Percentiles rank a stretch among this genome's conserved stretches.
Conservation (phyloP, 2,888 invertebrate genomes). For the Amphipyra tragopoginis region DNA sequence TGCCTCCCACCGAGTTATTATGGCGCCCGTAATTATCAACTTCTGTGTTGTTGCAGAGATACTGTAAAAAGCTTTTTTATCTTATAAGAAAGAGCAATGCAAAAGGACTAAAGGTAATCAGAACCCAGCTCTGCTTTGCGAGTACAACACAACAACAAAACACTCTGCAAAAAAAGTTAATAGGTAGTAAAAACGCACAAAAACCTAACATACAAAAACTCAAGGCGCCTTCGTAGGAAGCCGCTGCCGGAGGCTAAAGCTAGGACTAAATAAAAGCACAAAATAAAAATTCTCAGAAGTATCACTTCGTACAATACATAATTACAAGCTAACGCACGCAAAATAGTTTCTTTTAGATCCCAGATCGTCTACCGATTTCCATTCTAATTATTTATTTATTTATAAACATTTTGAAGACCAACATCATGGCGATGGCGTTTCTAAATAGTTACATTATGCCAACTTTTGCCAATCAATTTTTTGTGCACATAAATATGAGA, state of each 20-base stretch:
- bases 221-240: constrained; percentile 35
- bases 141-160: constrained; percentile 8
- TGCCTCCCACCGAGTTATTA: too few relatives aligned
- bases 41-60: too few relatives aligned
- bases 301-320: background rate
- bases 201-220: constrained; percentile 37
- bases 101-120: constrained; percentile 34
- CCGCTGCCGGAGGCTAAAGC: constrained; percentile 39
- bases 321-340: background rate
- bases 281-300: constrained; percentile 14
- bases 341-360: background rate
- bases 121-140: constrained; percentile 15
- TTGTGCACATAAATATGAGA: too few relatives aligned
- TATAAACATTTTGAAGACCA: too few relatives aligned
- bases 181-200: constrained; percentile 47
- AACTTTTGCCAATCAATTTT: too few relatives aligned
- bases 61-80: too few relatives aligned
- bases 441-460: too few relatives aligned
- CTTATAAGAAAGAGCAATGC: background rate
- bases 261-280: constrained; percentile 18
- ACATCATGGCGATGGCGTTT: too few relatives aligned
- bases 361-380: too few relatives aligned
- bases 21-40: too few relatives aligned
- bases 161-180: constrained; percentile 32
- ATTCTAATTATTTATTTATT: too few relatives aligned